A percentile compares a stretch with the other conserved stretches of the same genome.
These are phyloP conservation scores for Sarcoramphus papa DNA, from an alignment of 2,797 vertebrate species.

Conservation along the genomic window DNA sequence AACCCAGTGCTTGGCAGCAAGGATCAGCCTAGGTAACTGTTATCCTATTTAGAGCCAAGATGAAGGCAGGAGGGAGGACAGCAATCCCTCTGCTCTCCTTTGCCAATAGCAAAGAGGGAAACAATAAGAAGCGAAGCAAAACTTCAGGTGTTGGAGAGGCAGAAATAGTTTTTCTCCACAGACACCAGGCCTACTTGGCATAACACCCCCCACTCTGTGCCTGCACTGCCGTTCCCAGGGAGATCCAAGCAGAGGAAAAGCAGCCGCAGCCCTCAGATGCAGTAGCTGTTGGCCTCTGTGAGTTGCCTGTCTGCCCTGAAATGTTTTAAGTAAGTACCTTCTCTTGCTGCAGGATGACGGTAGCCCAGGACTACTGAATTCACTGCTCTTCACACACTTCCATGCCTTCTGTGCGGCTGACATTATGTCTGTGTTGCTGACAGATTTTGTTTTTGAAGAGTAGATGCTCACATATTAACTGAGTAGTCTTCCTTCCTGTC, in stretches of 20 bases:
- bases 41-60: not conserved
- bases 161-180: not conserved
- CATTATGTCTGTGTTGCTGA: fast-evolving
- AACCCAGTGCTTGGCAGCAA: not conserved
- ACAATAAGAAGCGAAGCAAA: not conserved
- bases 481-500: not conserved
- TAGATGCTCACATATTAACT: fast-evolving
- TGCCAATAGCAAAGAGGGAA: not conserved
- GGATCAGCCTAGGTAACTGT: not conserved
- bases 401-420: fast-evolving
- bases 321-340: not conserved
- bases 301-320: not conserved
- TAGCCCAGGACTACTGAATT: not conserved
- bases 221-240: not conserved
- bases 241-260: not conserved
- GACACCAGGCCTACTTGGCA: not conserved
- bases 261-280: not conserved
- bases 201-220: not conserved
- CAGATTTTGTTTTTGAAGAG: not conserved
- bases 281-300: not conserved
- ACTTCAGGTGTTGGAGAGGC: not conserved
- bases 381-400: fast-evolving
- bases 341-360: not conserved
- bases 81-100: not conserved
- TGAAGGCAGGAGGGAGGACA: not conserved